These are phyloP conservation scores for Aegypius monachus DNA, from an alignment of 2,113 vertebrate species.

Conservation along the genomic window DNA sequence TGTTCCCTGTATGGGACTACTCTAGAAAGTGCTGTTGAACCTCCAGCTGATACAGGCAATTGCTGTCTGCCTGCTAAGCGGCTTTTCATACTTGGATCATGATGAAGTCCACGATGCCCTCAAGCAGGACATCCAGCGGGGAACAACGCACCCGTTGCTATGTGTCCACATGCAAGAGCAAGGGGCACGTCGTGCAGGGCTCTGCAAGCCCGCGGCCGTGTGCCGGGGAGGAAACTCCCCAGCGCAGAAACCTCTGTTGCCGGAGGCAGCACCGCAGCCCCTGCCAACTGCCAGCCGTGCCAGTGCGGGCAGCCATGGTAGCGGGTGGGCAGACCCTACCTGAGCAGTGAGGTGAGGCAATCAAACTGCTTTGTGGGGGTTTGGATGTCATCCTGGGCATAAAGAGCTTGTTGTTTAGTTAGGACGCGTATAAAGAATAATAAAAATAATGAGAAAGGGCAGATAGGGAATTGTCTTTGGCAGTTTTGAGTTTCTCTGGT, in stretches of 20 bases:
- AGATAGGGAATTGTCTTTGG: neutral
- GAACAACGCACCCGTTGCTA: neutral
- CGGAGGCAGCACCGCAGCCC: accelerated
- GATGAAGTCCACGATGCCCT: neutral
- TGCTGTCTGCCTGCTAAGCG: neutral
- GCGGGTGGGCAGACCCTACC: neutral
- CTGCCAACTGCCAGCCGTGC: accelerated
- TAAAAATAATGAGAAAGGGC: neutral
- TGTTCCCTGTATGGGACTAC: neutral
- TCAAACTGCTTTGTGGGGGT: accelerated
- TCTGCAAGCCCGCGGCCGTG: accelerated
- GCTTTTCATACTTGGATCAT: neutral
- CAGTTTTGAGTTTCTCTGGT: neutral
- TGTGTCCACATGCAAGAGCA: neutral
- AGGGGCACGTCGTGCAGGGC: accelerated
- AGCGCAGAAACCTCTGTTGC: accelerated
- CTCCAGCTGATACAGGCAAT: neutral
- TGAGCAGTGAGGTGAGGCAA: neutral
- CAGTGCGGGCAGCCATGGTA: neutral
- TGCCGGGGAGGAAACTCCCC: neutral
- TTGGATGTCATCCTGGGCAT: neutral
- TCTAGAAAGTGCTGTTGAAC: neutral
- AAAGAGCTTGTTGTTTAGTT: neutral
- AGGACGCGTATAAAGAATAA: neutral
- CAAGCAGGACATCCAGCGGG: neutral